phyloP scores from a whole-genome alignment of 2,113 vertebrate species.

The Protomyctophum bolini region DNA sequence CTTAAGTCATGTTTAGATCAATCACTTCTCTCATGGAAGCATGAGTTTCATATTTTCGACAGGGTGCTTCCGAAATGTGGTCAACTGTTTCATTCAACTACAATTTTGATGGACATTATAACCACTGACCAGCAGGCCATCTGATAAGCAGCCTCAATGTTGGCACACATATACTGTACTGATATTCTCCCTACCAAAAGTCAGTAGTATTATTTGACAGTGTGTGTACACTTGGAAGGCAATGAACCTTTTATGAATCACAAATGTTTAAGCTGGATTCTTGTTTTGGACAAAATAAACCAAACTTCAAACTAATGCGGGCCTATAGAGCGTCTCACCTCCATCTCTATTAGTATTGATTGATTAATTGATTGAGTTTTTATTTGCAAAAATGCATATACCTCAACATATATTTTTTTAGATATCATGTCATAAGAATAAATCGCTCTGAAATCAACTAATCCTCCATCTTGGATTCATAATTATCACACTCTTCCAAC shows the following conservation, averaged over 20 bases:
- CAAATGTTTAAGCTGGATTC: background rate
- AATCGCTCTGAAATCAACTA: background rate
- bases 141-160: slow-evolving; percentile 47
- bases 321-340: background rate
- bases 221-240: background rate
- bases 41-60: slow-evolving; percentile 67
- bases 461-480: background rate
- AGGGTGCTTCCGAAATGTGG: slow-evolving; percentile 64
- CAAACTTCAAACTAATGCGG: slow-evolving; percentile 11
- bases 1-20: slow-evolving; percentile 74
- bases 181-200: slow-evolving; percentile 22
- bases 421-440: too few species aligned
- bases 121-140: slow-evolving; percentile 36
- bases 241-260: slow-evolving; percentile 6
- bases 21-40: slow-evolving; percentile 54
- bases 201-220: slow-evolving; percentile 6
- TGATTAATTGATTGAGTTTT: background rate
- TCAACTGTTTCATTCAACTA: slow-evolving; percentile 48
- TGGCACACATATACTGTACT: slow-evolving; percentile 21
- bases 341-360: background rate
- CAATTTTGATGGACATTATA: slow-evolving; percentile 41
- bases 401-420: too few species aligned
- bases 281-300: background rate
- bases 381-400: background rate
- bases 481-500: background rate